Conservation (phyloP, 2,888 invertebrate genomes). For the Hemistola chrysoprasaria region DNA sequence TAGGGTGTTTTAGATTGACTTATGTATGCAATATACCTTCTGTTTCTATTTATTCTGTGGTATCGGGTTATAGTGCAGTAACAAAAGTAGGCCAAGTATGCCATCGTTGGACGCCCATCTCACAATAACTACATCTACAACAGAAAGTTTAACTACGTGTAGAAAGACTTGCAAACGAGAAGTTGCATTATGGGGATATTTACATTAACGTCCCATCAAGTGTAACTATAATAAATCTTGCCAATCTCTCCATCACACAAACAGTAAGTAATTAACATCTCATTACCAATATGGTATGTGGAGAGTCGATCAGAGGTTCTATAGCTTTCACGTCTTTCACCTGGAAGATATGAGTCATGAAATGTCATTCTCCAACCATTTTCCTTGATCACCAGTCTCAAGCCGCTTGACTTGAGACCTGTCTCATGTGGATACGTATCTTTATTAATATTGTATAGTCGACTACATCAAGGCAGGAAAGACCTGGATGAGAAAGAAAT, state of each 20-base stretch:
- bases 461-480: too few species aligned
- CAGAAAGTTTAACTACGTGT: slow-evolving; percentile 14
- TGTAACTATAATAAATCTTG: slow-evolving; percentile 12
- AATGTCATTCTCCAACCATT: too few species aligned
- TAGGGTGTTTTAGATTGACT: too few species aligned
- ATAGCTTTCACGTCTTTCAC: slow-evolving; percentile 1
- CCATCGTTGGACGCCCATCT: slow-evolving; percentile 3
- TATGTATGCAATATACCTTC: too few species aligned
- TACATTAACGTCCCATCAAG: slow-evolving; percentile 8
- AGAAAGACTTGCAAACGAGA: too few species aligned
- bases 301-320: slow-evolving; percentile 4
- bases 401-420: too few species aligned
- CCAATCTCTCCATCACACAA: slow-evolving; percentile 8
- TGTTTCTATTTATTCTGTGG: too few species aligned
- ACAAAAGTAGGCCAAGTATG: slow-evolving; percentile 11
- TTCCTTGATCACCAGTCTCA: too few species aligned
- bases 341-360: too few species aligned
- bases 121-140: slow-evolving; percentile 7
- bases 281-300: slow-evolving; percentile 8
- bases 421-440: too few species aligned
- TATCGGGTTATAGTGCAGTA: slow-evolving; percentile 4
- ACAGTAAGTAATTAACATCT: slow-evolving; percentile 13
- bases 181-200: background rate
- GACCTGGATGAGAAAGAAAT: too few species aligned
- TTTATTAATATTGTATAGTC: too few species aligned